Conservation (phyloP, 37 sponge, comb jelly and placozoan genomes). For the Aplysina aerophoba region DNA sequence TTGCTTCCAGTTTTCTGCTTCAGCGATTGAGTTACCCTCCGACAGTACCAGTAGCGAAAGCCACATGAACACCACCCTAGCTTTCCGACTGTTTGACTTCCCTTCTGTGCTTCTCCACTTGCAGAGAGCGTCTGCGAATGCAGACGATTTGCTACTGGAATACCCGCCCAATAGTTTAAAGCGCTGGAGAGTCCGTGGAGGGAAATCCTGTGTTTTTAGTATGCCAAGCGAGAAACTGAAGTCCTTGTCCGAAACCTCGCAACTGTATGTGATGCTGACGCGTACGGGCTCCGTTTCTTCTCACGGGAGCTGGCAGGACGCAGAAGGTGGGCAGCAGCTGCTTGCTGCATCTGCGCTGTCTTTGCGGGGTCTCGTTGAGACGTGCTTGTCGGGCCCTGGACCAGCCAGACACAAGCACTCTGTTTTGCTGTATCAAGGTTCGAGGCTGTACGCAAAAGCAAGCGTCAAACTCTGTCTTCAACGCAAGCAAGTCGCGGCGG, state of each 20-base stretch:
- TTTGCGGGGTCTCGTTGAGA: not conserved
- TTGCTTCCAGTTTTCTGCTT: constrained; percentile 9
- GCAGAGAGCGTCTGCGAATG: not conserved
- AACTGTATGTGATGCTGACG: not conserved
- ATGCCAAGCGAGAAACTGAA: not conserved
- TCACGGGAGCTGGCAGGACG: not conserved
- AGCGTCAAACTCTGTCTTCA: too few species aligned
- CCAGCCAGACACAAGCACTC: too few species aligned
- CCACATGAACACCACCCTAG: not conserved
- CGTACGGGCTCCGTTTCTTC: too few species aligned
- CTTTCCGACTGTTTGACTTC: constrained; percentile 2
- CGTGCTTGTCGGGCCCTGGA: not conserved
- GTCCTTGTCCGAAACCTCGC: not conserved
- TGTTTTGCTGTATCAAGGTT: too few species aligned
- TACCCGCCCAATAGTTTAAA: not conserved
- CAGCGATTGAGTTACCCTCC: not conserved
- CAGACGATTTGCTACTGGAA: not conserved
- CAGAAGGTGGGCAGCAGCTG: not conserved
- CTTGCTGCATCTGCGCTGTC: not conserved
- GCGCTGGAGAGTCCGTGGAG: not conserved
- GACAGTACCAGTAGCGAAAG: not conserved
- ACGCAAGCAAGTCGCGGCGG: too few species aligned
- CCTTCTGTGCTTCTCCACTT: not conserved
- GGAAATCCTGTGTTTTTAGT: not conserved
- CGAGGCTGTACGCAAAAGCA: too few species aligned